phyloP scores from a whole-genome alignment of 2,888 invertebrate genomes.

The Brachyopa scutellaris region DNA sequence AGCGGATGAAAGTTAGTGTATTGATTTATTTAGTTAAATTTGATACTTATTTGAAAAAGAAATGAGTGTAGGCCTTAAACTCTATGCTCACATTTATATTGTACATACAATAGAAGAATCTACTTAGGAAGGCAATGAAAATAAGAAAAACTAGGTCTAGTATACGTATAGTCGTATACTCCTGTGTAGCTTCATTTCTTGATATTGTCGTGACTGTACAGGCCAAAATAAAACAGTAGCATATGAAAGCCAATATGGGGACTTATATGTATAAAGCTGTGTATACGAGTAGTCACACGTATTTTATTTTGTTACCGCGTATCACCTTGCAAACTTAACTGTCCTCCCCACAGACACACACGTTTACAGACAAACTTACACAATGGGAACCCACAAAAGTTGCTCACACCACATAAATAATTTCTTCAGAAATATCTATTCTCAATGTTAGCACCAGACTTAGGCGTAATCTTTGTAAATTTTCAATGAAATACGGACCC shows the following conservation, averaged over 20 bases:
- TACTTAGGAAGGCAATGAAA: slow-evolving; percentile 25
- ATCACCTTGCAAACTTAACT: slow-evolving; percentile 30
- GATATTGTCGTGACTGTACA: slow-evolving; percentile 6
- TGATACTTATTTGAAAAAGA: neutral
- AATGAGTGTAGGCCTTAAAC: neutral
- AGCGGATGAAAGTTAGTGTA: slow-evolving; percentile 16
- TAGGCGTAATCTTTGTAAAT: slow-evolving; percentile 56
- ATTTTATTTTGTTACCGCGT: slow-evolving; percentile 12
- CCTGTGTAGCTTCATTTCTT: neutral
- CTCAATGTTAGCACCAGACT: slow-evolving; percentile 58
- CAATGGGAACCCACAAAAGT: slow-evolving; percentile 48
- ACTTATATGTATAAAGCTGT: slow-evolving; percentile 38
- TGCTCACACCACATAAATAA: slow-evolving; percentile 51
- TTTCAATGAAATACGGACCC: slow-evolving; percentile 57
- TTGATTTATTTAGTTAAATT: neutral
- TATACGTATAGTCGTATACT: neutral
- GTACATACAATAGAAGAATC: slow-evolving; percentile 7
- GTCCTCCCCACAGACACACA: neutral
- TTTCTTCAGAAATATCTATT: slow-evolving; percentile 70
- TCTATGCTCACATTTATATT: slow-evolving; percentile 5
- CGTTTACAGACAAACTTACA: slow-evolving; percentile 9
- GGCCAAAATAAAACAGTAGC: slow-evolving; percentile 30
- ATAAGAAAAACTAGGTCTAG: slow-evolving; percentile 1
- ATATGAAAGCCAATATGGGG: slow-evolving; percentile 59
- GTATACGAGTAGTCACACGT: neutral